These are phyloP conservation scores for Lasioglossum lativentre DNA, from an alignment of 2,888 invertebrate genomes.

Conservation along the genomic window DNA sequence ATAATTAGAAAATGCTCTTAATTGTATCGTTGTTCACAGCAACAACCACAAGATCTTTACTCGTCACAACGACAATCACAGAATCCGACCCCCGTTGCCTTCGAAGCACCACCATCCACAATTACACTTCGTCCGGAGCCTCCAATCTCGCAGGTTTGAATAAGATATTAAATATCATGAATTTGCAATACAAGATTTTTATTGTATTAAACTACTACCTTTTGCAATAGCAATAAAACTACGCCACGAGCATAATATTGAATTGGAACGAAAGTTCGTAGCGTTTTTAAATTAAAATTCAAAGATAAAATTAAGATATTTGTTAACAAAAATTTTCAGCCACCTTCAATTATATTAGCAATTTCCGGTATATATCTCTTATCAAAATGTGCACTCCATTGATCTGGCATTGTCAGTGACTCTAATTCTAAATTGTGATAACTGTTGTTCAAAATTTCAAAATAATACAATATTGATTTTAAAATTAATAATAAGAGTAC, in stretches of 20 bases:
- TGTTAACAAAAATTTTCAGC: too few species aligned
- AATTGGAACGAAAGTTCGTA: too few species aligned
- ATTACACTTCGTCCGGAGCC: constrained; percentile 90
- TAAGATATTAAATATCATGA: not conserved
- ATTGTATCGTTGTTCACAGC: constrained; percentile 62
- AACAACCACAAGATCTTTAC: constrained; percentile 60
- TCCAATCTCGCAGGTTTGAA: constrained; percentile 89
- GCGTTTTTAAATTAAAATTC: too few species aligned
- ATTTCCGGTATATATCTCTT: too few species aligned
- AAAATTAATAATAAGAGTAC: not conserved
- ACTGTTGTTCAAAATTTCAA: too few species aligned
- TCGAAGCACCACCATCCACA: constrained; percentile 89
- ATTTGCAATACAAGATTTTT: not conserved
- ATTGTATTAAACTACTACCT: not conserved
- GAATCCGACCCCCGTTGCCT: constrained; percentile 61
- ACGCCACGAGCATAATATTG: not conserved
- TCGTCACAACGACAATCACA: constrained; percentile 67
- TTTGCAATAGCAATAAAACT: not conserved
- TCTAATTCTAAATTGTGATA: too few species aligned
- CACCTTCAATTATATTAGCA: too few species aligned
- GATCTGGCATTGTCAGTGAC: too few species aligned
- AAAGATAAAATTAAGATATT: too few species aligned
- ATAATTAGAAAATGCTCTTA: constrained; percentile 13
- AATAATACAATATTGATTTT: not conserved
- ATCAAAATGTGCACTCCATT: too few species aligned